Percentiles rank a stretch among this genome's conserved stretches.
Conservation (phyloP, 2,797 vertebrate species). For the Sylvilagus floridanus region DNA sequence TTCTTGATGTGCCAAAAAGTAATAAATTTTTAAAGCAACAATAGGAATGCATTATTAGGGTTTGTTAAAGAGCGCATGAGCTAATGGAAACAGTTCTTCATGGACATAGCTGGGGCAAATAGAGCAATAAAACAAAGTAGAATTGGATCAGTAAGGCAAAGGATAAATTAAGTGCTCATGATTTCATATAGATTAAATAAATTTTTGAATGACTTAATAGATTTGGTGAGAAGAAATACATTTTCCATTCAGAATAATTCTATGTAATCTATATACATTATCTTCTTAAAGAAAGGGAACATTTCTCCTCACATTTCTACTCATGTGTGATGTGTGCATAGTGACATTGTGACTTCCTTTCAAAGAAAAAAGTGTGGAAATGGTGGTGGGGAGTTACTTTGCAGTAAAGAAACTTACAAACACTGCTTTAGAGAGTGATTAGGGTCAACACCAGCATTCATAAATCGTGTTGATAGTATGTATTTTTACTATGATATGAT, state of each 20-base stretch:
- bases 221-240: not conserved
- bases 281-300: not conserved
- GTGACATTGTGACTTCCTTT: not conserved
- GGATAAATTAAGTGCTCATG: not conserved
- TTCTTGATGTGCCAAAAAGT: not conserved
- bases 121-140: constrained; percentile 2
- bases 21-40: not conserved
- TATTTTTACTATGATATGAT: not conserved
- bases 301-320: not conserved
- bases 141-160: not conserved
- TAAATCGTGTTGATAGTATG: not conserved
- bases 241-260: not conserved
- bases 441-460: not conserved
- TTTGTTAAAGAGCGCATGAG: not conserved
- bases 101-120: not conserved
- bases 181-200: not conserved
- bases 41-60: not conserved
- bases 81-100: not conserved
- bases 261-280: not conserved
- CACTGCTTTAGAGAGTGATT: not conserved
- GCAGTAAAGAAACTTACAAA: not conserved
- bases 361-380: not conserved
- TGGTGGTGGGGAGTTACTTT: not conserved
- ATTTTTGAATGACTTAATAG: not conserved
- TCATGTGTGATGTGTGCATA: not conserved